phyloP scores from a whole-genome alignment of 2,113 vertebrate species.

The Halcyon malimbica region DNA sequence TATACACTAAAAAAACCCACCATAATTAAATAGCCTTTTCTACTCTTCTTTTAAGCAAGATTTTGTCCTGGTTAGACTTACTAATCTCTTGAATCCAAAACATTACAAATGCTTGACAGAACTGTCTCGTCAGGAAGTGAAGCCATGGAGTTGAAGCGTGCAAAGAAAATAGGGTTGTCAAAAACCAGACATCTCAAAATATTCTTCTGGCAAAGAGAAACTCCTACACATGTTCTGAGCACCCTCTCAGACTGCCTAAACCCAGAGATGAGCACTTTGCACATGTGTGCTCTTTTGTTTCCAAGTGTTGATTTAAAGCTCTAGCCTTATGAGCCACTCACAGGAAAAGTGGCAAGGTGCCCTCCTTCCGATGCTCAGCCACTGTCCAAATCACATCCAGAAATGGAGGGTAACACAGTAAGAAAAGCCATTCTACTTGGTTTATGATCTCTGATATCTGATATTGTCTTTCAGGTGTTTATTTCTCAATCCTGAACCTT shows the following conservation, averaged over 20 bases:
- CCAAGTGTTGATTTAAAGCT: not conserved
- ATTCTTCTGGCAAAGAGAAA: not conserved
- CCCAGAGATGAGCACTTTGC: not conserved
- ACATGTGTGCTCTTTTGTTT: not conserved
- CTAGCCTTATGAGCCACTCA: not conserved
- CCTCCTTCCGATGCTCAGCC: not conserved
- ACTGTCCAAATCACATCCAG: not conserved
- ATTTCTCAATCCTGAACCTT: slow-evolving; percentile 24
- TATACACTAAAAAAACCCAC: too few species aligned
- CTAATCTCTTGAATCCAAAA: not conserved
- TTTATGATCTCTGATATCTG: slow-evolving; percentile 50
- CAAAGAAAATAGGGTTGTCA: not conserved
- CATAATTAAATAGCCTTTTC: not conserved
- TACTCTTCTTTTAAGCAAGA: not conserved
- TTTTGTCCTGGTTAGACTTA: not conserved
- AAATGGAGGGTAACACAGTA: not conserved
- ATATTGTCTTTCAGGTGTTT: slow-evolving; percentile 38
- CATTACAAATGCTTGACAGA: not conserved
- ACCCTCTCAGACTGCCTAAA: not conserved
- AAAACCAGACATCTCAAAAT: slow-evolving; percentile 2
- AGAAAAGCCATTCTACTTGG: not conserved
- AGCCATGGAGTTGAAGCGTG: not conserved
- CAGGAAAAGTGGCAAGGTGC: accelerated
- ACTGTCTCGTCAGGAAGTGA: not conserved
- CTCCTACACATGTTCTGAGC: not conserved